A percentile compares a stretch with the other conserved stretches of the same genome.
Conservation (phyloP, 2,113 vertebrate genomes). For the Toxostoma redivivum region DNA sequence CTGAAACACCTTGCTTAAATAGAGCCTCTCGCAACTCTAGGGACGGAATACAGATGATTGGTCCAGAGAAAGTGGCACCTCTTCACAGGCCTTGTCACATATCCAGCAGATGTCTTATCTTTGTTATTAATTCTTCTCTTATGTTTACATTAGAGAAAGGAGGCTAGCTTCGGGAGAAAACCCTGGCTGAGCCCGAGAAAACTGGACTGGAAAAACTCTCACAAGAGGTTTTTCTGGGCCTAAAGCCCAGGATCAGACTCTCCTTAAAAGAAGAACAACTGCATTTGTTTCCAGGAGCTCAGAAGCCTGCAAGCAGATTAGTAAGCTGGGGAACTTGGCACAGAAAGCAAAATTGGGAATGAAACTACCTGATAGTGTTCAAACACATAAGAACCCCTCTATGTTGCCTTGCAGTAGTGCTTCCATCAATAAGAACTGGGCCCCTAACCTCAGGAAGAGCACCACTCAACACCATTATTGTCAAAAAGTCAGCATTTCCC, state of each 20-base stretch:
- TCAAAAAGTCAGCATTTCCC: background rate
- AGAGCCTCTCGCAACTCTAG: no score
- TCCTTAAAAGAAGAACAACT: background rate
- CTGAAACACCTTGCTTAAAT: no score
- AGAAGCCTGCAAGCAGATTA: background rate
- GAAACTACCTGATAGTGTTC: background rate
- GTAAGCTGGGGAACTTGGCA: background rate
- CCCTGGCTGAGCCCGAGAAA: no score
- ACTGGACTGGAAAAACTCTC: no score
- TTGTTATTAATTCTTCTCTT: no score
- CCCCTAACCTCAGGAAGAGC: background rate
- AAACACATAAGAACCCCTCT: background rate
- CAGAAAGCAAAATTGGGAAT: background rate
- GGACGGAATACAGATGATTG: no score
- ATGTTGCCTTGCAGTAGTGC: background rate
- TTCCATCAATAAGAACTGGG: background rate
- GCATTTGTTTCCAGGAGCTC: background rate
- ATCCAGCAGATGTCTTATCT: no score
- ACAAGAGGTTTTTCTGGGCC: no score
- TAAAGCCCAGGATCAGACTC: background rate
- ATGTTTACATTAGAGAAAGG: no score
- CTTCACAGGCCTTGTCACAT: no score
- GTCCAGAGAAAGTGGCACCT: no score
- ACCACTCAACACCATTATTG: background rate
- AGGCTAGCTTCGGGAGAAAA: no score